Evolutionary conservation across 2,888 invertebrate species (phyloP), one percentile per base, ranked within the genome.

Genomic region (Germaria angustata): DNA sequence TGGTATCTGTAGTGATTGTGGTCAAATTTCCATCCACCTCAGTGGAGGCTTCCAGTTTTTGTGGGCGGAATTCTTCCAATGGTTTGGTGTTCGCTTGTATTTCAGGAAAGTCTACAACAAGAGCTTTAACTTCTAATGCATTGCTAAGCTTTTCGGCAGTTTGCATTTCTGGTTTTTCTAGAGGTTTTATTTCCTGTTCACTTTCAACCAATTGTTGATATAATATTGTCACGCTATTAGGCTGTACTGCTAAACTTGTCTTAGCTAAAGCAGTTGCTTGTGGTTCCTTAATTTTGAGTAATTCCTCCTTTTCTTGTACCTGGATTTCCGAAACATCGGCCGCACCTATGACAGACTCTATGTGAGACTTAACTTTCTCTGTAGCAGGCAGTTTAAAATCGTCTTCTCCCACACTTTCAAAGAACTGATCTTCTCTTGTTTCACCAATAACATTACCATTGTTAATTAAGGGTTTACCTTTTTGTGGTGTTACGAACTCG

Each of bases 301-400:
- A 22, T 39, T 17, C 84, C 91, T 96, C 96, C 85, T 93, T 93
- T 86, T 96, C 96, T 83, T 95, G 94, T 15, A 93, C 88, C 20
- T 93, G 86, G 2, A 94, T 93, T 85, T 93, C 92, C 9, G 93
- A 92, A 36, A 95, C 89, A 86, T 94, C 92, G 88, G 93, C 92
- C 6, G 94, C 93, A 77, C 92, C 92, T 86, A 94, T 93, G 3
- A 92, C 82, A 3, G 84, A 91, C 77, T 91, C 87, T 81, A 93
- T 93, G 66, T 94, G 93, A 0, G 94, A 89, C 86, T 92, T 88
- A 81, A 93, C 93, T 36, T 91, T 93, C 72, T 92, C 92, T 1
- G 88, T 86, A 0, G 78, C 57, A 2, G 84, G 85, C 24, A 80
- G 46, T 9, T 55, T 34, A 8, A 76, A 72, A 8, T 86, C 80